Base-by-base conservation (phyloP, 2,888 invertebrate species). In the Gastrophysa polygoni region DNA sequence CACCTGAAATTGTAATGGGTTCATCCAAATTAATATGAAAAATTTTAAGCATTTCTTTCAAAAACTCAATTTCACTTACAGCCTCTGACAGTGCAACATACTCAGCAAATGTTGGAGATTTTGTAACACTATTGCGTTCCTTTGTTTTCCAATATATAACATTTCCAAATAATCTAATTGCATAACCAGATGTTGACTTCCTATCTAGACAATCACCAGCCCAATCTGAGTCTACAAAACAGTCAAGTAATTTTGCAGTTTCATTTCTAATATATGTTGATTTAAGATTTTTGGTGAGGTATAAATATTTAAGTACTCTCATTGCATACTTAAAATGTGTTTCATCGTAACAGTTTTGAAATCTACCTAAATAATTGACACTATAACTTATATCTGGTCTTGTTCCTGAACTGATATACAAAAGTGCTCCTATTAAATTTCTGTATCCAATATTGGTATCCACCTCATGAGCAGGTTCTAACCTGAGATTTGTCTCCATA, bases 101-200 rank as follows among this genome's bases (percentile, higher is more conserved):
- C 50, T 71, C 71, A 2, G 71, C 71, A 59, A 59, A 66, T 14
- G 69, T 71, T 7, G 69, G 66, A 17, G 68, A 69, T 59, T 70
- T 71, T 21, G 76, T 72, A 20, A 77, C 74, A 55, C 16, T 66
- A 34, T 52, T 71, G 73, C 77, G 76, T 72, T 78, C 77, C 17
- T 56, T 47, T 44, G 75, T 65, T 73, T 77, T 78, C 75, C 76
- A 78, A 51, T 34, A 57, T 11, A 67, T 24, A 7, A 24, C 7
- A 38, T 64, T 62, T 29, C 55, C 64, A 49, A 56, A 65, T 28
- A 50, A 16, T 38, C 43, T 4, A 24, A 61, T 50, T 21, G 51
- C 11, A 57, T 20, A 61, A 21, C 61, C 55, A 16, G 63, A 52
- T 2, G 58, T 56, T 17, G 58, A 64, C 55, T 58, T 66, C 17